These are phyloP conservation scores for Stichopus horrens DNA, from an alignment of 53 echinoderm and acorn worm species.

Conservation along the genomic window DNA sequence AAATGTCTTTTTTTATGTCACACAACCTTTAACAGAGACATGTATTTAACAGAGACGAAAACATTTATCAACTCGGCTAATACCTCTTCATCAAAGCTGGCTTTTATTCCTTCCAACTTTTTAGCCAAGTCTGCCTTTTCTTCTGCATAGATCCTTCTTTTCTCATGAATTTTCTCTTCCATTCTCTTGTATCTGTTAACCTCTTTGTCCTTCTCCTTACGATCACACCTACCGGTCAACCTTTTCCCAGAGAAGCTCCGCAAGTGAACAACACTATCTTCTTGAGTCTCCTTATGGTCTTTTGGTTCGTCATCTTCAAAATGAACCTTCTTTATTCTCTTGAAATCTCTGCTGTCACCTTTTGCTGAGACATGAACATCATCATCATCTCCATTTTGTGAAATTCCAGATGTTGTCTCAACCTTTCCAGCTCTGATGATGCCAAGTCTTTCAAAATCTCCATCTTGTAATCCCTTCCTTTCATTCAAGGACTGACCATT, in stretches of 20 bases:
- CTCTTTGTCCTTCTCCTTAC: neutral
- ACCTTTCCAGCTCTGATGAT: neutral
- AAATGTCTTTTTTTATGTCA: no score
- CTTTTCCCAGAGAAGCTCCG: neutral
- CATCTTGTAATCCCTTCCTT: neutral
- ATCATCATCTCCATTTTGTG: neutral
- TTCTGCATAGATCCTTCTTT: conserved; percentile 47
- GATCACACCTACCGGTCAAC: neutral
- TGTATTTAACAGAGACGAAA: neutral
- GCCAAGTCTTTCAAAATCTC: neutral
- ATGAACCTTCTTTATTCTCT: neutral
- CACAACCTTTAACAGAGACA: neutral
- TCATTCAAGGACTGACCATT: neutral
- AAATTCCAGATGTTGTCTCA: neutral
- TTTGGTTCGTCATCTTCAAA: neutral
- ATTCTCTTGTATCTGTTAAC: conserved; percentile 1
- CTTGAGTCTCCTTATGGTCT: neutral
- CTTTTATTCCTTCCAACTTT: conserved; percentile 50
- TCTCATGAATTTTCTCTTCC: conserved; percentile 37
- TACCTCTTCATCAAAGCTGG: conserved; percentile 58
- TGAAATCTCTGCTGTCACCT: neutral
- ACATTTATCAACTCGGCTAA: neutral
- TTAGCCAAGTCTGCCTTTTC: conserved; percentile 49
- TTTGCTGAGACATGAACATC: neutral
- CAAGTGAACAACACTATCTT: neutral